Conservation (phyloP, 2,113 vertebrate genomes). For the Mohoua ochrocephala region DNA sequence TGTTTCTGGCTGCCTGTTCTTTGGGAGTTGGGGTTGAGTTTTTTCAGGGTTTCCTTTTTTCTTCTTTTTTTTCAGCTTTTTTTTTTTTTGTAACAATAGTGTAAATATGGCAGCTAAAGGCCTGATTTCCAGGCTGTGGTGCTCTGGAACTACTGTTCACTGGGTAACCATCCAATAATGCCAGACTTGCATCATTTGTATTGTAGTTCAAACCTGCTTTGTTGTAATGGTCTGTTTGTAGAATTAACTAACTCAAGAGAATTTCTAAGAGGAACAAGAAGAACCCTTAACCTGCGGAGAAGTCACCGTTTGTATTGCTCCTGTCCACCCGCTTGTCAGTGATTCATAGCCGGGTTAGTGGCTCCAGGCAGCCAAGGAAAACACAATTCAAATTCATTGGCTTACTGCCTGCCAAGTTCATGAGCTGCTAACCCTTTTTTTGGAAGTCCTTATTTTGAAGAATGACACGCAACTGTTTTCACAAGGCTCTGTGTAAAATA, state of each 20-base stretch:
- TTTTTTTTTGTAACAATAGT: constrained; percentile 50
- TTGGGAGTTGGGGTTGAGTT: background rate
- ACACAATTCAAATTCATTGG: background rate
- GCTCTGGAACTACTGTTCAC: constrained; percentile 59
- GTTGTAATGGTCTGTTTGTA: constrained; percentile 60
- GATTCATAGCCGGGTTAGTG: background rate
- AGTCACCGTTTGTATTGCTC: background rate
- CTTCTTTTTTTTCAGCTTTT: background rate
- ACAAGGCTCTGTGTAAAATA: background rate
- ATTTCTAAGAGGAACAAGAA: constrained; percentile 47
- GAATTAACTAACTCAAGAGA: constrained; percentile 38
- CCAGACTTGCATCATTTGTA: constrained; percentile 63
- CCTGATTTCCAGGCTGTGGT: constrained; percentile 49
- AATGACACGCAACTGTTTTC: background rate
- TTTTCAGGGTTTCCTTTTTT: constrained; percentile 18
- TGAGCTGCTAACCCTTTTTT: background rate
- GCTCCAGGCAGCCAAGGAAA: constrained; percentile 7
- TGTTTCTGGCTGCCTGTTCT: constrained; percentile 16
- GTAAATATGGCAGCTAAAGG: constrained; percentile 72
- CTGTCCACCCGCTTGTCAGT: background rate
- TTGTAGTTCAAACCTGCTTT: constrained; percentile 59
- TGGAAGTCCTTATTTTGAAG: background rate
- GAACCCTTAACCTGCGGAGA: background rate
- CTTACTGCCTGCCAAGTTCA: background rate
- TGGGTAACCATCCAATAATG: constrained; percentile 41